Evolutionary conservation across 2,888 invertebrate genomes (phyloP).

Genomic region (Dorcus parallelipipedus): DNA sequence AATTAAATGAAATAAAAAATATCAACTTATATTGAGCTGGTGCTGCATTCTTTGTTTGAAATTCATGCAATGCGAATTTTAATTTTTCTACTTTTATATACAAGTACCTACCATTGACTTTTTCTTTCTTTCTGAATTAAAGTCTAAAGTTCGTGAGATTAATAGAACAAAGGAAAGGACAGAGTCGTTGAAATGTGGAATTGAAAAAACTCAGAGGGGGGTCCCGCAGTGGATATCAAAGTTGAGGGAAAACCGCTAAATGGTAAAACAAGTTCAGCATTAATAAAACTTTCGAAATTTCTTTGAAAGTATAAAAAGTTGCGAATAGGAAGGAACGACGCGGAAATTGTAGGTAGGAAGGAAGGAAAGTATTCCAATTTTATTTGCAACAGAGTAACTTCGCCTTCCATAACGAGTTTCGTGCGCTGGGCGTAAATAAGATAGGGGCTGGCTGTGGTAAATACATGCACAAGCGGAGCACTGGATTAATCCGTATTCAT

Average conservation of each 20-base stretch:
- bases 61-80: too few relatives aligned
- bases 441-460: slow-evolving; percentile 17
- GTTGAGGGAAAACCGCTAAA: slow-evolving; percentile 18
- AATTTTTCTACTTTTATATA: too few relatives aligned
- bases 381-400: slow-evolving; percentile 8
- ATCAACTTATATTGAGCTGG: too few relatives aligned
- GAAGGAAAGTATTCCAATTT: slow-evolving; percentile 14
- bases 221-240: not conserved
- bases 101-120: too few relatives aligned
- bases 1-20: too few relatives aligned
- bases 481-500: slow-evolving; percentile 35
- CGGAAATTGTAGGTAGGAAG: slow-evolving; percentile 7
- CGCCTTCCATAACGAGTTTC: slow-evolving; percentile 35
- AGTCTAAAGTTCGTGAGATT: too few relatives aligned
- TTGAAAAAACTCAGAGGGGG: too few relatives aligned
- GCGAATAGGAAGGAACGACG: not conserved
- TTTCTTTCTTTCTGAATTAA: not conserved
- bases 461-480: slow-evolving; percentile 27
- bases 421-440: slow-evolving; percentile 39
- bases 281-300: slow-evolving; percentile 18
- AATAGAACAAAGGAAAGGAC: too few relatives aligned
- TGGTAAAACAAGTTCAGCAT: slow-evolving; percentile 20
- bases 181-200: too few relatives aligned
- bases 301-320: slow-evolving; percentile 19
- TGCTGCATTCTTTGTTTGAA: too few relatives aligned